phyloP scores from a whole-genome alignment of 2,888 invertebrate genomes.

The Eudasyphora cyanicolor region DNA sequence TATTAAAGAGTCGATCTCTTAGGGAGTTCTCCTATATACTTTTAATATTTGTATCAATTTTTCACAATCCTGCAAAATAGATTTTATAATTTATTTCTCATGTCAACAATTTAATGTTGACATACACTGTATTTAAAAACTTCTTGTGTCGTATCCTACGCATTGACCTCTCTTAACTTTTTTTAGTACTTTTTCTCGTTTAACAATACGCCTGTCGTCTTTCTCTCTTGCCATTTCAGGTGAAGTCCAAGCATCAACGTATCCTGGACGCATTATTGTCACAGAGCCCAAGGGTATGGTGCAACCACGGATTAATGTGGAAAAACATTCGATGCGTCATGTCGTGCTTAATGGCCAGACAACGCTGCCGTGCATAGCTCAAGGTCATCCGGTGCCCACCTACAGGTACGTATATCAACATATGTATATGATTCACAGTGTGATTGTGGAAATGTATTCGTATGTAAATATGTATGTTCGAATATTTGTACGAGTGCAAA shows the following conservation, averaged over 20 bases:
- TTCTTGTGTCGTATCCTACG: too few species aligned
- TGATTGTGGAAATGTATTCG: neutral
- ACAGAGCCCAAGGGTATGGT: slow-evolving; percentile 88
- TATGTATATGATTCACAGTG: neutral
- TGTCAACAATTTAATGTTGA: too few species aligned
- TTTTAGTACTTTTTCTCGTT: too few species aligned
- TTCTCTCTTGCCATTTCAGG: slow-evolving; percentile 72
- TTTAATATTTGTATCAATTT: too few species aligned
- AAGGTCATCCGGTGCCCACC: slow-evolving; percentile 89
- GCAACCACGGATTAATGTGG: slow-evolving; percentile 87
- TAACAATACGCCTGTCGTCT: too few species aligned
- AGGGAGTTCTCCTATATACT: too few species aligned
- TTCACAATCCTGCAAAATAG: too few species aligned
- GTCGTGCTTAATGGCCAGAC: slow-evolving; percentile 87
- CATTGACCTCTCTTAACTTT: too few species aligned
- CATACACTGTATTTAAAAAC: too few species aligned
- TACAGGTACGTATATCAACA: slow-evolving; percentile 83
- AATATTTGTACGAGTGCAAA: too few species aligned
- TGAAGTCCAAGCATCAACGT: slow-evolving; percentile 85
- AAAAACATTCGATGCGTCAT: slow-evolving; percentile 85
- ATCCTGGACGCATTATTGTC: slow-evolving; percentile 84
- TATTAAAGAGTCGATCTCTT: too few species aligned
- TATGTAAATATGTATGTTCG: neutral
- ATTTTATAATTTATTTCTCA: too few species aligned
- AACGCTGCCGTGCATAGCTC: slow-evolving; percentile 88